Evolutionary conservation across 2,888 invertebrate genomes (phyloP), one percentile per base, ranked within the genome.

Genomic region (Dugesia japonica): DNA sequence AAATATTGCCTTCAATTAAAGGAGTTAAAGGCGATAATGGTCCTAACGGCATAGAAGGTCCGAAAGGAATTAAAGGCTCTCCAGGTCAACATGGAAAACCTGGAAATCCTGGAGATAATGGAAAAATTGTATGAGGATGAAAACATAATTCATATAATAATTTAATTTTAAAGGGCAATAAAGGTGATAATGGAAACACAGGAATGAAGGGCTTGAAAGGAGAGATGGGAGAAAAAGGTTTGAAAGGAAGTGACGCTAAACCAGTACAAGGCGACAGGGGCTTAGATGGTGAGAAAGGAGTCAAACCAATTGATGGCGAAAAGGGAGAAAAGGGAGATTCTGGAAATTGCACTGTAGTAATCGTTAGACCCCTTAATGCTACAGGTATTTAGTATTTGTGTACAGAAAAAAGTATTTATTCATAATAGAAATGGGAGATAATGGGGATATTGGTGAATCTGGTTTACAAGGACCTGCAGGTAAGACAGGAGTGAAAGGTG

Each of bases 191-290:
- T 23, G 56, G 56, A 1, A 23, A 56, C 7, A 4, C 56, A 13
- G 56, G 56, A 13, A 56, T 56, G 56, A 56, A 31, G 31, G 78
- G 78, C 1, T 23, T 28, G n/a, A 42, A 26, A 17, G 78, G 78
- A 26, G 15, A 17, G 0, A 74, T 42, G 4, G 78, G 78, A 17
- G 28, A 56, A 23, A 56, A 56, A 56, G 56, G 56, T 13, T 13
- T n/a, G 1, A 56, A 56, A 56, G 56, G 56, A 20, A n/a, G 1
- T n/a, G 56, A 56, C 17, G 56, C 56, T 13, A 56, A 56, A n/a
- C 56, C 56, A 20, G 56, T 56, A 20, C 56, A 56, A 56, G 56
- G 56, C 4, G 23, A 56, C 1, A 56, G 23, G 17, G 56, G 56
- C 9, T 23, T 20, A 56, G 4, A 20, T 13, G 56, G 56, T 9